Percentiles rank a stretch among this genome's conserved stretches.
Conservation (phyloP, 1,140 invertebrate genomes). For the Eubasilissa regina region DNA sequence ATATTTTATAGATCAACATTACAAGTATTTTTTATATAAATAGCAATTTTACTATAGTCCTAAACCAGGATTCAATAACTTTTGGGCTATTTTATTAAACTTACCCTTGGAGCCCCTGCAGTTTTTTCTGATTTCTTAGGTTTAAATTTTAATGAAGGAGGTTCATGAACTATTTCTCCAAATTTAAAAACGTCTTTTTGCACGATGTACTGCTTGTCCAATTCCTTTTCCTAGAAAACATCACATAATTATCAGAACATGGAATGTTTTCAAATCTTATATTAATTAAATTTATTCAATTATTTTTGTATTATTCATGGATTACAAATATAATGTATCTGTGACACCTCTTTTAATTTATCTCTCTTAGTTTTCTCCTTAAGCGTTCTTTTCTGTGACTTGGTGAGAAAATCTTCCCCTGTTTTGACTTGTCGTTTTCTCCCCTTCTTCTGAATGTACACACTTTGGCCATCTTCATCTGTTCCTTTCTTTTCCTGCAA, state of each 20-base stretch:
- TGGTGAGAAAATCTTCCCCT: constrained; percentile 64
- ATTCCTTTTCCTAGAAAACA: constrained; percentile 49
- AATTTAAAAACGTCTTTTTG: constrained; percentile 75
- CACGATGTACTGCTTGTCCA: constrained; percentile 47
- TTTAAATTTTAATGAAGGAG: constrained; percentile 72
- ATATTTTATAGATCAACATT: no score
- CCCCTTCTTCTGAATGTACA: constrained; percentile 41
- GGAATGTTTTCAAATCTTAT: no score
- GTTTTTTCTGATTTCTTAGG: constrained; percentile 67
- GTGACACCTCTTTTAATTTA: constrained; percentile 61
- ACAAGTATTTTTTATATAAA: no score
- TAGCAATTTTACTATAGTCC: no score
- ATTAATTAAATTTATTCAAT: no score
- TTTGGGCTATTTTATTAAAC: background rate
- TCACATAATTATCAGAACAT: background rate
- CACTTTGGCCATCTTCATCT: constrained; percentile 22
- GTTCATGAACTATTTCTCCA: constrained; percentile 79
- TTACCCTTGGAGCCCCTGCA: constrained; percentile 65
- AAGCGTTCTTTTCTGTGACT: constrained; percentile 69
- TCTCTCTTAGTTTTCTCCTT: constrained; percentile 70
- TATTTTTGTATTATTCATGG: no score
- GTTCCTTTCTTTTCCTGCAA: constrained; percentile 32
- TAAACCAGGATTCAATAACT: no score
- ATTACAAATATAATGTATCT: no score
- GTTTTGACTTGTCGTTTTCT: constrained; percentile 47